Evolutionary conservation across 1,140 invertebrate genomes (phyloP), one percentile per base, ranked within the genome.

Genomic region (Calephelis nemesis): DNA sequence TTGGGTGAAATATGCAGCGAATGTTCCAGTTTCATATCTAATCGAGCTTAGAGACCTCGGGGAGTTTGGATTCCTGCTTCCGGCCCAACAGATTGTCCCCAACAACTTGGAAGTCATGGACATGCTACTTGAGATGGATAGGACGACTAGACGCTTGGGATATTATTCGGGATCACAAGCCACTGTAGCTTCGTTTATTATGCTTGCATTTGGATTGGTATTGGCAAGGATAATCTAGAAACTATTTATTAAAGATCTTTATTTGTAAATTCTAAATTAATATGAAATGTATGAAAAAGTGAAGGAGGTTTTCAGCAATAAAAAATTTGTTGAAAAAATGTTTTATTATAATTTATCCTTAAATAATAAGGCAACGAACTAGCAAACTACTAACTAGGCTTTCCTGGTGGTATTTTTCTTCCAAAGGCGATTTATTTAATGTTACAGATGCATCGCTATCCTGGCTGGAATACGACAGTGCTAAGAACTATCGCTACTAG

Each of bases 61-160:
- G 40, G 76, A 87, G 66, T 93, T 95, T 71, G 96, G 96, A 0
- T 98, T 98, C 80, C 39, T 96, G 0, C 88, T 98, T 42, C 96
- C 97, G 0, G 91, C 95, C 7, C 87, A 93, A 54, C 94, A 96
- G 81, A 98, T 98, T 68, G 89, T 94, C 13, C 94, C 95, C 1
- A 96, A 95, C 40, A 94, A 92, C 39, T 79, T 94, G 68, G 96
- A 97, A 92, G 94, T 95, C 11, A 83, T 95, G 49, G 95, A 95
- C 70, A 94, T 93, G 1, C 75, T 95, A 15, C 69, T 95, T 0
- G 87, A 87, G 70, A 90, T 90, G 82, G 85, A 88, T 54, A 65
- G 91, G 52, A 75, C 70, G 1, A 79, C 83, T 2, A 74, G 74
- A 47, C 19, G 30, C 1, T 45, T 88, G 4, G 78, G 81, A 30